Percentiles rank a stretch among this genome's conserved stretches.
Evolutionary conservation across 2,113 vertebrate species (phyloP).

Genomic region (Callithrix jacchus): DNA sequence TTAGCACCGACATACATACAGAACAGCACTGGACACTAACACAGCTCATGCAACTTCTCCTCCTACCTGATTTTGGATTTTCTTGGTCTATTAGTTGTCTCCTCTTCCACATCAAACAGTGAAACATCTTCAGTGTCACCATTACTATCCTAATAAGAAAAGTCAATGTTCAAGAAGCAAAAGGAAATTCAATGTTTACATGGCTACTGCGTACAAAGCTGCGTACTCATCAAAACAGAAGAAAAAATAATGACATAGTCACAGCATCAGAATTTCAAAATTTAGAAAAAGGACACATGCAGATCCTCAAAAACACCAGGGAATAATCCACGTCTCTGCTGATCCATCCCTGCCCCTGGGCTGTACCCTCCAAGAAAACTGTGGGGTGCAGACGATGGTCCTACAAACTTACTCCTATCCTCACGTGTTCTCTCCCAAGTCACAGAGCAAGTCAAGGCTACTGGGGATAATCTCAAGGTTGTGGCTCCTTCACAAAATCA

Average conservation of each 20-base stretch:
- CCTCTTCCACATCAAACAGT: slow-evolving; percentile 95
- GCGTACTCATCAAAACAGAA: not conserved
- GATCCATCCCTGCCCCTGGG: not conserved
- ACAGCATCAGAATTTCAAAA: not conserved
- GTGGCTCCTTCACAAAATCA: not conserved
- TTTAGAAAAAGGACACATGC: not conserved
- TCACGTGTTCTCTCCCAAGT: not conserved
- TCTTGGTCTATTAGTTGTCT: slow-evolving; percentile 84
- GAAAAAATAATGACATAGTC: not conserved
- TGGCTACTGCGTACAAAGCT: not conserved
- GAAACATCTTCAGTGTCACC: slow-evolving; percentile 94
- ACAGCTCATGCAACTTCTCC: not conserved
- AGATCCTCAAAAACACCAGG: not conserved
- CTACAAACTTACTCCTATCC: not conserved
- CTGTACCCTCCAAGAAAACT: not conserved
- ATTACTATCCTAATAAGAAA: slow-evolving; percentile 85
- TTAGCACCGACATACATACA: not conserved
- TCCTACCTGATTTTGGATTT: slow-evolving; percentile 88
- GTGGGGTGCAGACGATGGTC: not conserved
- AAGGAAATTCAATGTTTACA: not conserved
- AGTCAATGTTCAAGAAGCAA: slow-evolving; percentile 58
- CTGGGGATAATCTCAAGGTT: not conserved
- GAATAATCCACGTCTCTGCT: not conserved
- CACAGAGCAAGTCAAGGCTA: not conserved
- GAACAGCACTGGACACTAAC: not conserved